Evolutionary conservation across 2,113 vertebrate genomes (phyloP), one percentile per base, ranked within the genome.

Genomic region (Campylomormyrus numenius): DNA sequence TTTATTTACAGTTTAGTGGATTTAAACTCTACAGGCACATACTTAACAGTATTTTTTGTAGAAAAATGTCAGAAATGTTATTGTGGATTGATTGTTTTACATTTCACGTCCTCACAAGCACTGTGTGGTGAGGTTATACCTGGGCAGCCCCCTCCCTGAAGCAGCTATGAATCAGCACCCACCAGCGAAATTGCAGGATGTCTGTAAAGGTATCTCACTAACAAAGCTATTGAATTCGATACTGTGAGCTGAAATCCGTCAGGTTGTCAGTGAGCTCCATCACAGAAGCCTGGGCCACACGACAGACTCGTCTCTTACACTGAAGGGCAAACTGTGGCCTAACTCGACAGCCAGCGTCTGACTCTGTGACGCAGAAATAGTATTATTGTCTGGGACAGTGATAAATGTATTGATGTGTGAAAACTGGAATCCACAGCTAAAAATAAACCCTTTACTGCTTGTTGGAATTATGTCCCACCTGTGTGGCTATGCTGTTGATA

Each of bases 1-100:
- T 27, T 62, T 88, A 66, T 70, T 88, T 45, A 74, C 62, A 62
- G 66, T 74, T 74, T 74, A 74, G 58, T 88, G 87, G 45, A 58
- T 39, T 70, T 39, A 42, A 62, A 45, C 66, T 74, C 24, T 24
- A 39, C 50, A 48, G 24, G 39, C 31, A 45, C 35, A 80, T 39
- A 35, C 27, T 19, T 39, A 17, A 77, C 74, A 80, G n/a, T 70
- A 31, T 83, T 21, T 39, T 42, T 45, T 45, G 45, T 10, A 85
- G 45, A 48, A 46, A 45, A 48, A 19, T 24, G 83, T 85, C 83
- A 48, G 39, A 85, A 85, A 46, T 85, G 31, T 80, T 80, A 85
- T 48, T 11, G 83, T 48, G 83, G 31, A 56, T 21, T 56, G 42
- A 9, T 48, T 85, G 24, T 45, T 46, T 24, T 48, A 85, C 9